Base-by-base conservation (phyloP, 2,888 invertebrate species). In the Parelbella ahira region DNA sequence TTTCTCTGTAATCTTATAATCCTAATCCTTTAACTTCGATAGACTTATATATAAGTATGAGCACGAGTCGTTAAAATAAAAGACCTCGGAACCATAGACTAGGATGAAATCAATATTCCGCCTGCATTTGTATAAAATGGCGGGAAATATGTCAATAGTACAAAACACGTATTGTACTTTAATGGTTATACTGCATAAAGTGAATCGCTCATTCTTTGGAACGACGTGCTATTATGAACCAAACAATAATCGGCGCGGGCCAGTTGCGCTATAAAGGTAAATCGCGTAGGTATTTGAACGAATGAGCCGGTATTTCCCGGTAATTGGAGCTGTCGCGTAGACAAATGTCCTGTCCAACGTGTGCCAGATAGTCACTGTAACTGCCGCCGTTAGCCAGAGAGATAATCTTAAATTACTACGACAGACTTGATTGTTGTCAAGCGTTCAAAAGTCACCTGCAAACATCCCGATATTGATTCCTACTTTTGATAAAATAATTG, bases 301-400 rank as follows among this genome's bases (percentile, higher is more conserved):
- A 55, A 61, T 59, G 68, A 65, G 54, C 68, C 50, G 65, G 68
- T 75, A 65, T 72, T 69, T 69, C 66, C 64, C 66, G 53, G 81
- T 84, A 86, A 86, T 83, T 81, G 84, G 69, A 67, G 68, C 79
- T 81, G 84, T 83, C 82, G 65, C 53, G 60, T 54, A 71, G 71
- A 84, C 76, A 80, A 84, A 86, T 84, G 76, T 65, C 55, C 66
- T 66, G 68, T 72, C 71, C 71, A 58, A 63, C 67, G 68, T 61
- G 68, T 67, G 71, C 76, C 71, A 68, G 77, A 75, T 76, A 79
- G 70, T 74, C 76, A 69, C 63, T 68, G 62, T 73, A 73, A 79
- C 77, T 68, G 69, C 74, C 61, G 68, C 78, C 66, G 76, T 79
- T 77, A 76, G 64, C 69, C 62, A 53, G 49, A 54, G 62, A 66